Evolutionary conservation across 2,113 vertebrate species (phyloP).

Genomic region (Thalassarche chlororhynchos): DNA sequence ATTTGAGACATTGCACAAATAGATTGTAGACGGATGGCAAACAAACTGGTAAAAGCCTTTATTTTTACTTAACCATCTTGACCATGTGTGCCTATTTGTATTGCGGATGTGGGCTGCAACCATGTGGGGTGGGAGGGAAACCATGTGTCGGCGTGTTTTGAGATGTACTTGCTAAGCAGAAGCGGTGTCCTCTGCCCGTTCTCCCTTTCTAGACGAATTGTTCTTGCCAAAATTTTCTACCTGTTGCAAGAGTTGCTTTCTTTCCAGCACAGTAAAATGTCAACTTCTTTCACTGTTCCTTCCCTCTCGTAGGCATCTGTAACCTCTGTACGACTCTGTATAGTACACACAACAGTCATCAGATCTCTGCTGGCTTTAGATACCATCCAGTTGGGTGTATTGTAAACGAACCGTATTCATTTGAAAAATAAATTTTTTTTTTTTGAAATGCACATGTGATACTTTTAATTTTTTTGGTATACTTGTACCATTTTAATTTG

Average conservation of each 20-base stretch:
- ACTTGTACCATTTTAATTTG: background rate
- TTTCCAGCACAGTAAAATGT: constrained; percentile 61
- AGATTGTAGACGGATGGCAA: constrained; percentile 45
- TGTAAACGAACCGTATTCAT: constrained; percentile 43
- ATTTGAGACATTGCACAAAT: constrained; percentile 41
- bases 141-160: constrained; percentile 32
- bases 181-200: constrained; percentile 60
- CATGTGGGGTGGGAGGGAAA: constrained; percentile 25
- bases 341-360: constrained; percentile 27
- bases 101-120: constrained; percentile 65
- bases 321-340: constrained; percentile 34
- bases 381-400: constrained; percentile 44
- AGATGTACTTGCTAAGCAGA: constrained; percentile 62
- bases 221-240: constrained; percentile 78
- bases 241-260: constrained; percentile 59
- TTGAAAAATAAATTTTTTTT: constrained; percentile 32
- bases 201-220: constrained; percentile 44
- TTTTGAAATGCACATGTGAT: constrained; percentile 17
- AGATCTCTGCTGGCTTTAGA: constrained; percentile 51
- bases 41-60: constrained; percentile 67
- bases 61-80: constrained; percentile 72
- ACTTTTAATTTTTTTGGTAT: background rate
- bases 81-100: constrained; percentile 83
- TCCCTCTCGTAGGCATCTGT: constrained; percentile 41
- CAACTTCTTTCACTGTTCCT: constrained; percentile 34